Evolutionary conservation across 2,888 invertebrate genomes (phyloP), one percentile per base, ranked within the genome.

Genomic region (Orthosia cruda): DNA sequence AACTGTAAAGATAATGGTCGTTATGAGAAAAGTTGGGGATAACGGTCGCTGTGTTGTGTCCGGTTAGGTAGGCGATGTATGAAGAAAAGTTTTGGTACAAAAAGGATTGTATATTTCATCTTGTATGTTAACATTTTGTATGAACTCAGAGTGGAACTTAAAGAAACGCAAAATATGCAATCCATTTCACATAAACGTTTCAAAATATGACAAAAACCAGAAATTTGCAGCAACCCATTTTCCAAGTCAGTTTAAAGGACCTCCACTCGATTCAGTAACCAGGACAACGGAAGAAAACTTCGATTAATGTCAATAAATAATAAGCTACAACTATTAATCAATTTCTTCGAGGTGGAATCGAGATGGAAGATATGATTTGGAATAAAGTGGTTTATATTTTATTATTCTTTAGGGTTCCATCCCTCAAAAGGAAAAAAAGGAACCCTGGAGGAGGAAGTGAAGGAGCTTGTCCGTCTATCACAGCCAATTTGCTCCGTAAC

Each of bases 1-100:
- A 76, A 65, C 49, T 62, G 47, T 40, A 3, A 50, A 64, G 49
- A 58, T 57, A 66, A 67, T 64, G 23, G 59, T 45, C 20, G 26
- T 61, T 61, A 71, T 77, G 71, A 71, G 54, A 59, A 71, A 65
- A 62, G 59, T 77, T 59, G 23, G 47, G 58, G n/a, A 61, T 49
- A 20, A 47, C 23, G 16, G 47, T 26, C 7, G 18, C 20, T 32
- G 20, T 71, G 59, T 32, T 47, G 7, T 26, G 16, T 15, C 18
- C 49, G 32, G 47, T 15, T 20, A 23, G n/a, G 7, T n/a, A 40
- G 16, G 18, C 45, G 54, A 45, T 54, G n/a, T 52, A 7, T 26
- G 23, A 45, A 18, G 3, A 32, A 11, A 65, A 66, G 13, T 13
- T 11, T 32, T 65, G 12, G 23, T 45, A 26, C 9, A 9, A 23